These are phyloP conservation scores for Saccostrea glomerata DNA, from an alignment of 1,140 invertebrate species.

Conservation along the genomic window DNA sequence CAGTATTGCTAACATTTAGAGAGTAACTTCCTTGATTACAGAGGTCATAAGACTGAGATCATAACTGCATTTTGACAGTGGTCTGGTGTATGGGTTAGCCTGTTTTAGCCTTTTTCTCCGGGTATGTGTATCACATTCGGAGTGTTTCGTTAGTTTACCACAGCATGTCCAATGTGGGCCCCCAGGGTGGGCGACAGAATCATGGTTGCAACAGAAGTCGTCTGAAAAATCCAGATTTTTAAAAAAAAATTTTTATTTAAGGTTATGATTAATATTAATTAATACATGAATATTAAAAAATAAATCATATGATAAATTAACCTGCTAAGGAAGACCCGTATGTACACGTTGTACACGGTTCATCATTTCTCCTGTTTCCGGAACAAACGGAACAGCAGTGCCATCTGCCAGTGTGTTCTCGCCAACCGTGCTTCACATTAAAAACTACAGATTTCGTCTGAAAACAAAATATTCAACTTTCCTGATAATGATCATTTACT, in stretches of 20 bases:
- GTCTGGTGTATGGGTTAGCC: background rate
- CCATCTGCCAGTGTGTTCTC: slow-evolving; percentile 15
- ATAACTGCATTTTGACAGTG: background rate
- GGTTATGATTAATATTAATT: background rate
- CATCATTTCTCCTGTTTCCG: background rate
- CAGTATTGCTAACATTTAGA: background rate
- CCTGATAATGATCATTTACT: no score
- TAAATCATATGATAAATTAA: background rate
- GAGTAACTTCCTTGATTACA: background rate
- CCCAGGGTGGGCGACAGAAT: background rate
- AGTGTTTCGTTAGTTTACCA: slow-evolving; percentile 22
- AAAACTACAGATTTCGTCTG: background rate
- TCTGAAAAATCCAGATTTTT: background rate
- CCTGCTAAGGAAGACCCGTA: background rate
- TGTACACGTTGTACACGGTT: slow-evolving; percentile 9
- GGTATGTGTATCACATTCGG: background rate
- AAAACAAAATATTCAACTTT: background rate
- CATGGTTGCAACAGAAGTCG: background rate
- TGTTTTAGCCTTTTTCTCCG: background rate
- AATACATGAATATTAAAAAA: background rate
- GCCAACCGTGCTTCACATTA: background rate
- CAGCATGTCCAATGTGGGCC: background rate
- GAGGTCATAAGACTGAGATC: background rate
- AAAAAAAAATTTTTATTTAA: background rate
- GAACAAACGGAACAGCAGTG: background rate